Base-by-base conservation (phyloP, 1,140 invertebrate species). In the Phthorimaea operculella region DNA sequence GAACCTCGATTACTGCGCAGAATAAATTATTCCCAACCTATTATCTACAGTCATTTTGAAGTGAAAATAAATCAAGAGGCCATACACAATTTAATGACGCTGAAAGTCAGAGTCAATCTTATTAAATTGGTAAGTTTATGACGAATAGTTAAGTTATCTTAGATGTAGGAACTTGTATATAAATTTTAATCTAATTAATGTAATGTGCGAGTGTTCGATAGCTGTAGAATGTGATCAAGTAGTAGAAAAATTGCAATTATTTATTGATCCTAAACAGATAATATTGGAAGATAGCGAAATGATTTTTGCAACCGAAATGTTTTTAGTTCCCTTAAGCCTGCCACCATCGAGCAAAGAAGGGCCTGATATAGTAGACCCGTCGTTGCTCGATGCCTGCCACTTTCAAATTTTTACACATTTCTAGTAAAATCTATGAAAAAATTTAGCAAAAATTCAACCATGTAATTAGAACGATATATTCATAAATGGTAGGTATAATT, bases 121-220 rank as follows among this genome's bases (percentile, higher is more conserved):
- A 64, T 52, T 57, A 63, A 57, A 61, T 81, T 66, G 48, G 48
- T 50, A 50, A 50, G 48, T 70, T 70, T 64, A 69, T 54, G 33
- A 58, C 45, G 57, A 54, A 45, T 75, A 70, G 58, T 69, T 79
- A 79, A 69, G 64, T 61, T 72, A 68, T 34, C 68, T 69, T 74
- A 74, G 69, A 62, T 49, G 51, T 82, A 79, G 48, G 17, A 33
- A 83, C 66, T 69, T 84, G 81, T 84, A 84, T 83, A 84, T 84
- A 82, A 73, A 78, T 79, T 79, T 74, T 72, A 76, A 68, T 69
- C 62, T 78, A 83, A 79, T 80, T 74, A 76, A 75, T 77, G 73
- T 82, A 79, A 78, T 72, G 81, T 83, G 79, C 76, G 81, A 77
- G 78, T 83, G 79, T 83, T 84, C 71, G 74, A 84, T 84, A 84